Evolutionary conservation across 2,113 vertebrate species (phyloP).

Genomic region (Nannospalax galili): DNA sequence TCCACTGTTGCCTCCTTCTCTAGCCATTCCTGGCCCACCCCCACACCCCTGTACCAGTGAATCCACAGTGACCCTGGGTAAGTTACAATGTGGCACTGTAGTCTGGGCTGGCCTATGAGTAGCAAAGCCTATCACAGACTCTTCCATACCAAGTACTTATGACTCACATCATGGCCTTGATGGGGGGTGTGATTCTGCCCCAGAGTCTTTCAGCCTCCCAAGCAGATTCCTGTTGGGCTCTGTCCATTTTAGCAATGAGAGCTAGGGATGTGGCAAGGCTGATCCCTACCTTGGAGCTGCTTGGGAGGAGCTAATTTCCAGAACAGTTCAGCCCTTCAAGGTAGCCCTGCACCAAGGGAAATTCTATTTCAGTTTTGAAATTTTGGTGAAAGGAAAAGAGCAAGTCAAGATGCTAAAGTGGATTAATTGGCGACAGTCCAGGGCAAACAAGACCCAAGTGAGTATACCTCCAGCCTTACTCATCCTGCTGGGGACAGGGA

Average conservation of each 20-base stretch:
- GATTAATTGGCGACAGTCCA: conserved; percentile 71
- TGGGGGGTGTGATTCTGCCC: conserved; percentile 54
- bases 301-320: background rate
- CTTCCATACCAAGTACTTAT: conserved; percentile 52
- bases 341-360: background rate
- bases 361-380: conserved; percentile 9
- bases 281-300: conserved; percentile 33
- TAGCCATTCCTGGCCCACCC: background rate
- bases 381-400: conserved; percentile 61
- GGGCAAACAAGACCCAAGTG: conserved; percentile 76
- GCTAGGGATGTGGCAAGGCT: background rate
- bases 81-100: background rate
- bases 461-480: background rate
- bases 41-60: background rate
- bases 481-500: background rate
- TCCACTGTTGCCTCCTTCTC: background rate
- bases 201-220: conserved; percentile 44
- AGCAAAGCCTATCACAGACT: conserved; percentile 39
- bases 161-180: conserved; percentile 76
- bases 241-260: conserved; percentile 54
- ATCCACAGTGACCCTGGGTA: background rate
- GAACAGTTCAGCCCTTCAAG: conserved; percentile 46
- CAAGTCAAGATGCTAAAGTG: conserved; percentile 78
- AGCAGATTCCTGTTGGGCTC: background rate
- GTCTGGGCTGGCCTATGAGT: background rate